Evolutionary conservation across 1,140 invertebrate genomes (phyloP), one percentile per base, ranked within the genome.

Genomic region (Goniozus legneri): DNA sequence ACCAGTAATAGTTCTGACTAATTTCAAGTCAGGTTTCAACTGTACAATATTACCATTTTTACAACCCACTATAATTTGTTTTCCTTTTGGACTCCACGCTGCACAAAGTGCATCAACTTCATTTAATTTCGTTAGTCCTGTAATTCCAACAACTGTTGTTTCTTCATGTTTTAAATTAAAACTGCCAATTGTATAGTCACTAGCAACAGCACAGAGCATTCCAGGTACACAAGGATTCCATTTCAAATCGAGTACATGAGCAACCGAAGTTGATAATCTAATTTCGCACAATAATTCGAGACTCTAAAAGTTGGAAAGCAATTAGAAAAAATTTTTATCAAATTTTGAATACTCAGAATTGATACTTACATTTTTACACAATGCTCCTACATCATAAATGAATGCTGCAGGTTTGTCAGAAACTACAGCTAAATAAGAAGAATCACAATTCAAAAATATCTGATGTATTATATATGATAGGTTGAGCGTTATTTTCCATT

Each of bases 61-160:
- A 52, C 80, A 80, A 0, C 86, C 87, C 2, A 86, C 75, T 4
- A 86, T 82, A 14, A 89, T 58, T 62, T 89, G 87, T 58, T 89
- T 90, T 2, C 87, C 87, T 69, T 88, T 89, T 2, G 86, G 87
- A 68, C 86, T 88, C 87, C 87, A 89, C 30, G 79, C 80, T 10
- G 83, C 59, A 44, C 79, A 81, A 1, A 67, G 40, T 6, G 65
- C 63, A 30, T 71, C 65, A 1, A 68, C 4, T 2, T 53, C 57
- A 4, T 56, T 50, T 6, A 67, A n/a, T 49, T 54, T 66, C 38
- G 67, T 58, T 38, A 67, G 39, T 24, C 53, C 58, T 24, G 62
- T 41, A 30, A 69, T 30, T 35, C 50, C 49, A 22, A 60, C 43
- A n/a, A 56, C 30, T 39, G 58, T 62, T 39, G 64, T 61, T 3